Conservation (phyloP, 2,888 invertebrate species). For the Habrosyne pyritoides region DNA sequence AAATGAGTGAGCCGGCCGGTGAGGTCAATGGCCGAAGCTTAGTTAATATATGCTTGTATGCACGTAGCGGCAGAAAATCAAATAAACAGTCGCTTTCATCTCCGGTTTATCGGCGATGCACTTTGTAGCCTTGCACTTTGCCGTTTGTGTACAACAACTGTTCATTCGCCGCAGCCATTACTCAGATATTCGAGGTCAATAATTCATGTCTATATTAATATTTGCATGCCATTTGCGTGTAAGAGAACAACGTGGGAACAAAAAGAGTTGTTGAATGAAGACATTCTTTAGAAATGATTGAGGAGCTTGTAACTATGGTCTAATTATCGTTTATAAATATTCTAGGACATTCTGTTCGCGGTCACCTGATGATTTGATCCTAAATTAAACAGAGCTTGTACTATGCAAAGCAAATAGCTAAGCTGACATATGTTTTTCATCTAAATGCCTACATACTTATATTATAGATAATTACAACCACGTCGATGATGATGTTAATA, state of each 20-base stretch:
- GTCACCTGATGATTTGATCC: too few species aligned
- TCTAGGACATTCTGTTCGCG: background rate
- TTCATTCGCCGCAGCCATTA: slow-evolving; percentile 56
- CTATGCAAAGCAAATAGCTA: too few species aligned
- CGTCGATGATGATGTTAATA: too few species aligned
- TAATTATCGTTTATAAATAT: background rate
- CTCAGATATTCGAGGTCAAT: slow-evolving; percentile 60
- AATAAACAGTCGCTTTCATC: slow-evolving; percentile 80
- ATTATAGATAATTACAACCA: too few species aligned
- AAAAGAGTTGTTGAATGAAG: background rate
- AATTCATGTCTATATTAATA: slow-evolving; percentile 52
- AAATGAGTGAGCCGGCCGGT: slow-evolving; percentile 41
- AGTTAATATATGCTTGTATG: slow-evolving; percentile 65
- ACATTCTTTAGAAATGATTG: background rate
- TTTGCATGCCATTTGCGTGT: slow-evolving; percentile 52
- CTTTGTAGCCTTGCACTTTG: slow-evolving; percentile 74
- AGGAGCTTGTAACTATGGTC: background rate
- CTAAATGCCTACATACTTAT: too few species aligned
- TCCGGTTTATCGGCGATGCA: slow-evolving; percentile 76
- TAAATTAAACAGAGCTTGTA: too few species aligned
- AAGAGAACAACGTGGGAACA: slow-evolving; percentile 8
- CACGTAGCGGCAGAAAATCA: slow-evolving; percentile 70
- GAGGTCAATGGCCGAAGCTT: slow-evolving; percentile 63
- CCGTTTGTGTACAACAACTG: slow-evolving; percentile 60
- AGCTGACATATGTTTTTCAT: too few species aligned